Evolutionary conservation across 2,797 vertebrate genomes (phyloP).

Genomic region (Crocodylus rhombifer): DNA sequence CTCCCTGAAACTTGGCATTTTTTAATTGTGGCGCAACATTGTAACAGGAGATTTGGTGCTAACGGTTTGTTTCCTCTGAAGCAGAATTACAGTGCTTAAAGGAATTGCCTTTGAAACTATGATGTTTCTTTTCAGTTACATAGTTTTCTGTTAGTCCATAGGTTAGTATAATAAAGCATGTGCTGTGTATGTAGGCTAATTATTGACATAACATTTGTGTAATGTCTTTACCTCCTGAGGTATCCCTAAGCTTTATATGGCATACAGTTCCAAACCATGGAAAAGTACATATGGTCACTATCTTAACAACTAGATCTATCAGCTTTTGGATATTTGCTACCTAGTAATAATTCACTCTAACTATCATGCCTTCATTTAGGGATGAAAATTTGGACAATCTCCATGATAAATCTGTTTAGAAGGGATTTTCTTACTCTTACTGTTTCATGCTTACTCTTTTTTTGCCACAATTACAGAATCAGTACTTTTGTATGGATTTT

Average conservation of each 20-base stretch:
- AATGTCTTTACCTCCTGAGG: not conserved
- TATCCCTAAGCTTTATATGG: not conserved
- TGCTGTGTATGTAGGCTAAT: not conserved
- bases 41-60: not conserved
- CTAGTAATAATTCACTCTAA: not conserved
- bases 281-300: not conserved
- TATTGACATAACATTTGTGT: not conserved
- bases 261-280: not conserved
- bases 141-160: not conserved
- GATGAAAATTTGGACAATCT: not conserved
- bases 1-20: not conserved
- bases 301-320: not conserved
- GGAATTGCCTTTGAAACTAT: not conserved
- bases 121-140: not conserved
- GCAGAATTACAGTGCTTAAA: not conserved
- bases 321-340: not conserved
- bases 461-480: not conserved
- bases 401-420: not conserved
- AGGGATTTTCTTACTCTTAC: accelerated
- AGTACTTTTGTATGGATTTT: conserved; percentile 9
- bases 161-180: not conserved
- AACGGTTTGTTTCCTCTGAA: not conserved
- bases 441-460: not conserved
- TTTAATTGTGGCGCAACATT: conserved; percentile 1
- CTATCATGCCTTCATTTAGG: not conserved